Evolutionary conservation across 23 tunicate species (phyloP), one percentile per base, ranked within the genome.

Genomic region (Aplidium turbinatum): DNA sequence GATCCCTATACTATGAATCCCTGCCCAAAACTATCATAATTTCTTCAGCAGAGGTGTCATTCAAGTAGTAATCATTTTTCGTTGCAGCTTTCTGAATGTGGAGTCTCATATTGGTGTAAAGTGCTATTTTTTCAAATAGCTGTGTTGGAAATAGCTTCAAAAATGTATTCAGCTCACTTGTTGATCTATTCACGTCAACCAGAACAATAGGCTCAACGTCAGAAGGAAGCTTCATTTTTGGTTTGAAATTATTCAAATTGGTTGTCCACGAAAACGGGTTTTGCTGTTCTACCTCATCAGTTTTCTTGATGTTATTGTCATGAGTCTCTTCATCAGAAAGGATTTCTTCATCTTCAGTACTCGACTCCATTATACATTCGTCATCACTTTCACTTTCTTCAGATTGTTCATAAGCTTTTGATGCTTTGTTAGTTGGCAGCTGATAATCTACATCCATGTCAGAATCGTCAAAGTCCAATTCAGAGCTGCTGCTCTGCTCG

Each of bases 161-260:
- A 54, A 54, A 54, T 16, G 61, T 54, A 16, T 54, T 25, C 23
- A 54, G 61, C 24, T 54, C 61, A 54, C 24, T 54, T 16, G 61
- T 54, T 16, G 61, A 54, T 54, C 61, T 54, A 54, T 54, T 60
- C 38, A 60, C 68, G 38, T 60, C 68, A 60, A 38, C 68, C 4
- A 60, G 68, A 60, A 60, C 6, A 60, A 60, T 38, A 60, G 68
- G 68, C 31, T 60, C 20, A 60, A 60, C n/a, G n/a, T n/a, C n/a
- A n/a, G n/a, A n/a, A n/a, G n/a, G n/a, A n/a, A 60, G 30, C 30
- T 36, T 29, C 68, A 29, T 60, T 60, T 31, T 36, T 29, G 68
- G 61, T 26, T 54, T 54, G 25, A 54, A 54, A 54, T 26, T 26
- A 54, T 54, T 54, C 61, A 54, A 54, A 54, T 54, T n/a, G 19